A percentile compares a stretch with the other conserved stretches of the same genome.
phyloP scores from a whole-genome alignment of 92 coral and sea anemone genomes.

The Epizoanthus fatuus region DNA sequence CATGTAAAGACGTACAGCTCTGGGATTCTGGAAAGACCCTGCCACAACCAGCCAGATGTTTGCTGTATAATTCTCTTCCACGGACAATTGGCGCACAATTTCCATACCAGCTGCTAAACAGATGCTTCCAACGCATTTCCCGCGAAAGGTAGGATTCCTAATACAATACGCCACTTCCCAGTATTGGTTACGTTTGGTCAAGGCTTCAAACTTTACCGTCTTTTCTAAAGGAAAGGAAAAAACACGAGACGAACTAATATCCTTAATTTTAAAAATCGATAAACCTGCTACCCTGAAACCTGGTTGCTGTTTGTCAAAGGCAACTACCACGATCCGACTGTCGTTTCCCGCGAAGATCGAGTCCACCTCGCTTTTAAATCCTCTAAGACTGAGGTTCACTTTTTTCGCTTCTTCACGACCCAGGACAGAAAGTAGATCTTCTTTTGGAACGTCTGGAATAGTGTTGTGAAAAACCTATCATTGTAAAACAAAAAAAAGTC shows the following conservation, averaged over 20 bases:
- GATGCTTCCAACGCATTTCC: neutral
- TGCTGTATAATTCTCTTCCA: neutral
- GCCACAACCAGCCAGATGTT: constrained; percentile 19
- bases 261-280: constrained; percentile 11
- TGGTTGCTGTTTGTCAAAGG: constrained; percentile 26
- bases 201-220: neutral
- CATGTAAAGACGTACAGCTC: constrained; percentile 13
- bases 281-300: constrained; percentile 6
- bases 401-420: constrained; percentile 10
- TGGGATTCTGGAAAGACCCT: constrained; percentile 14
- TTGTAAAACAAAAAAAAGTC: neutral
- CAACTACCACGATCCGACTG: constrained; percentile 1
- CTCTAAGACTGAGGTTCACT: neutral
- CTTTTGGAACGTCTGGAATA: constrained; percentile 18
- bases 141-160: neutral
- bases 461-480: neutral
- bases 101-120: constrained; percentile 3
- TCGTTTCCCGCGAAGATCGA: constrained; percentile 23
- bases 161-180: constrained; percentile 4
- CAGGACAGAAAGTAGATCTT: constrained; percentile 7
- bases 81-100: neutral
- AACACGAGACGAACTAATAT: neutral
- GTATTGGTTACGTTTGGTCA: neutral
- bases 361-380: constrained; percentile 7
- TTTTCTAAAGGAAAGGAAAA: neutral